A percentile compares a stretch with the other conserved stretches of the same genome.
These are phyloP conservation scores for Diglossa cyanea DNA, from an alignment of 2,797 vertebrate species.

Conservation along the genomic window DNA sequence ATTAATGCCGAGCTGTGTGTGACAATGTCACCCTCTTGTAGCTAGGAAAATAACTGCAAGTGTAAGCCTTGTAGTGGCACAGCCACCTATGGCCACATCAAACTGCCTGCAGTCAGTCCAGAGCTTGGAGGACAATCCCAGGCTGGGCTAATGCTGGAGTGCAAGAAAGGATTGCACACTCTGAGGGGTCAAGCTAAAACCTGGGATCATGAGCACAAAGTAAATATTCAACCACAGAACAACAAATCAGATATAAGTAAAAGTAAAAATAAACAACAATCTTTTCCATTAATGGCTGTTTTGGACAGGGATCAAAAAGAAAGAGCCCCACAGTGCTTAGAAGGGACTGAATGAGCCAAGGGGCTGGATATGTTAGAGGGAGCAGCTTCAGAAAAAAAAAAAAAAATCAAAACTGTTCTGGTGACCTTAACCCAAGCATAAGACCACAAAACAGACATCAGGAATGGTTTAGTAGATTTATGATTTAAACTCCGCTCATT, in stretches of 20 bases:
- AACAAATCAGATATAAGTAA: background rate
- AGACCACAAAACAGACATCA: background rate
- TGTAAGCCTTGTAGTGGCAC: background rate
- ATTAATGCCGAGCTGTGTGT: background rate
- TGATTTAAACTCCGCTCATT: background rate
- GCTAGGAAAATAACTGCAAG: slow-evolving; percentile 8
- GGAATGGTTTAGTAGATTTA: background rate
- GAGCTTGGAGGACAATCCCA: background rate
- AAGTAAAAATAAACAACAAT: background rate
- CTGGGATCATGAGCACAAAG: background rate
- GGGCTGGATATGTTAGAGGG: background rate
- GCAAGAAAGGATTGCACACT: background rate
- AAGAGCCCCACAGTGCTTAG: background rate
- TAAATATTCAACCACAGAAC: background rate
- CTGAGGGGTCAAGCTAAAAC: background rate
- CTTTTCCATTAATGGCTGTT: background rate
- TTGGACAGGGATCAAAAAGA: background rate
- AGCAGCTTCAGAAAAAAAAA: background rate
- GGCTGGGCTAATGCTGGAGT: background rate
- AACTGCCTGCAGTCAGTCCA: background rate
- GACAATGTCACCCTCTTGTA: slow-evolving; percentile 35
- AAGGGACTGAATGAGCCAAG: background rate
- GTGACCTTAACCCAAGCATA: background rate
- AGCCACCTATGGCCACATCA: background rate
- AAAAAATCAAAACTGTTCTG: background rate